A percentile compares a stretch with the other conserved stretches of the same genome.
Conservation (phyloP, 2,888 invertebrate species). For the Rhopalosiphum nymphaeae region DNA sequence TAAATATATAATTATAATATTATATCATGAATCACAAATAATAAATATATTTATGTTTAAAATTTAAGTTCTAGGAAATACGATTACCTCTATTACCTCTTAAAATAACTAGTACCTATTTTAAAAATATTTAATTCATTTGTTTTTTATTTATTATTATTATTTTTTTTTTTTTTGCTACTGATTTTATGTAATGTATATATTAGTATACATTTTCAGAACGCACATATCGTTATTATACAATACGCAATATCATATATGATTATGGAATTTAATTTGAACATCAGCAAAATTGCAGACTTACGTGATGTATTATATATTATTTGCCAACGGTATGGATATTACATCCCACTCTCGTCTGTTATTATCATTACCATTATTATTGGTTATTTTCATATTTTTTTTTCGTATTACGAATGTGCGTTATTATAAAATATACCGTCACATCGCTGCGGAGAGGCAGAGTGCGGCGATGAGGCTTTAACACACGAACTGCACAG, state of each 20-base stretch:
- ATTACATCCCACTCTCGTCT: not conserved
- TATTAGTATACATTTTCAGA: not conserved
- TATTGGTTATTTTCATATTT: constrained; percentile 31
- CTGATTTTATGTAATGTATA: not conserved
- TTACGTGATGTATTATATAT: not conserved
- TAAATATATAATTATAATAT: not conserved
- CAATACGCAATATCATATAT: not conserved
- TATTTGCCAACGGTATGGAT: not conserved
- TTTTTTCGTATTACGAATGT: constrained; percentile 31
- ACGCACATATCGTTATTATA: not conserved
- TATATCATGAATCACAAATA: not conserved
- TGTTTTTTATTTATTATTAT: not conserved
- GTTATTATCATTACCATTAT: constrained; percentile 35
- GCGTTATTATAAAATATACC: constrained; percentile 40
- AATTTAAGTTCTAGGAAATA: not conserved
- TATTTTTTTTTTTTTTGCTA: not conserved
- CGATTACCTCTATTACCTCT: not conserved
- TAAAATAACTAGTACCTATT: not conserved
- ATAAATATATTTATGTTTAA: not conserved
- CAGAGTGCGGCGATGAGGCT: not conserved
- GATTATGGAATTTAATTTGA: not conserved
- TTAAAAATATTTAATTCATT: not conserved
- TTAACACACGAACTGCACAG: constrained; percentile 55
- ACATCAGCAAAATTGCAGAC: not conserved
- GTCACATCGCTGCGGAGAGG: not conserved